Evolutionary conservation across 2,113 vertebrate genomes (phyloP), one percentile per base, ranked within the genome.

Genomic region (Corvus cornix): DNA sequence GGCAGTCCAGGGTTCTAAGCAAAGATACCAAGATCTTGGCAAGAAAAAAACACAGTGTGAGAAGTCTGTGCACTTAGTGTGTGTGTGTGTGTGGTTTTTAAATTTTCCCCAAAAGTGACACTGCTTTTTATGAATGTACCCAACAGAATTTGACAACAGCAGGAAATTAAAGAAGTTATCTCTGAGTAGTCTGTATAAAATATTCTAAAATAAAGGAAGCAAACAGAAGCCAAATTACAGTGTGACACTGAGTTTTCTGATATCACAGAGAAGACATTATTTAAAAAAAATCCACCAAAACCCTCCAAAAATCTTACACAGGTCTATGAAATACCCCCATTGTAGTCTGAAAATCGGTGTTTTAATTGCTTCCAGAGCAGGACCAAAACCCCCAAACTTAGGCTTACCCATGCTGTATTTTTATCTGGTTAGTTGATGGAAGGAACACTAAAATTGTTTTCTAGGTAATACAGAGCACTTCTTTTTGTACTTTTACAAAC

Each of bases 161-260:
- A 94, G 96, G 93, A 96, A 96, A 96, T 96, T 89, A 96, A 95
- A 91, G 55, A 73, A 93, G 55, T 74, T 94, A 93, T 96, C 82
- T 93, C 90, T 86, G 72, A 66, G 82, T 27, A 63, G 46, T 28
- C 44, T 53, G 46, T 92, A 75, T 93, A 73, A 91, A 89, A 96
- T 82, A 95, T 51, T 66, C 16, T 68, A n/a, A 83, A 91, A 85
- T 62, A 81, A 82, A 85, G 17, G 75, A 93, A 88, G 68, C 16
- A 51, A 83, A 35, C 24, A 74, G 79, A 88, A 90, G 48, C 52
- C 52, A 84, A 84, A 83, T 84, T 84, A 35, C 21, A 66, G 17
- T 46, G 39, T 86, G 87, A 92, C 60, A 53, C 0, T 59, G 37
- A 83, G 52, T 18, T 53, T 87, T 94, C 64, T 81, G 59, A 56